phyloP scores from a whole-genome alignment of 2,797 vertebrate species.

The Calcarius lapponicus region DNA sequence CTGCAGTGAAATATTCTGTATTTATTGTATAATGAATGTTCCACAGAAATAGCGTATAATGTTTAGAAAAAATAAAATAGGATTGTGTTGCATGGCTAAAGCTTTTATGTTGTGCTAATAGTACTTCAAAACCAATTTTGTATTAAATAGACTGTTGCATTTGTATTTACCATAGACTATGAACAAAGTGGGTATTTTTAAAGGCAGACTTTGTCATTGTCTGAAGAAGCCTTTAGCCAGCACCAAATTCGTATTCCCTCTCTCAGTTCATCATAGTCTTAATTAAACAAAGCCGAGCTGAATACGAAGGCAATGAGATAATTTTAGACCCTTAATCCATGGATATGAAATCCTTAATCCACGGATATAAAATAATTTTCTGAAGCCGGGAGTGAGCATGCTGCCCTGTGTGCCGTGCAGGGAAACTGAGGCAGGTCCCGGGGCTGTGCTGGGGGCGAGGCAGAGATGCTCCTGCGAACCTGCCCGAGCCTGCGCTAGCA shows the following conservation, averaged over 20 bases:
- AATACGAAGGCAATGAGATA: not conserved
- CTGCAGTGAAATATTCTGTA: not conserved
- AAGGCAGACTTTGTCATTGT: not conserved
- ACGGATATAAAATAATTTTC: not conserved
- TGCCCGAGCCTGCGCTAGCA: not conserved
- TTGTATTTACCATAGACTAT: not conserved
- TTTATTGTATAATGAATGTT: not conserved
- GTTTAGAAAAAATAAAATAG: conserved; percentile 3
- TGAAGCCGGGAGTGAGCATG: not conserved
- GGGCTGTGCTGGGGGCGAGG: not conserved
- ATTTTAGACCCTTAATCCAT: not conserved
- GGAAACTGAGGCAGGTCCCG: not conserved
- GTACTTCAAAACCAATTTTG: not conserved
- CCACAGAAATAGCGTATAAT: not conserved
- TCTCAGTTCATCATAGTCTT: not conserved
- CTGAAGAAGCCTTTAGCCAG: not conserved
- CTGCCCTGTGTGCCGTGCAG: not conserved
- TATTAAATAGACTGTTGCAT: not conserved
- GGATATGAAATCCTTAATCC: not conserved
- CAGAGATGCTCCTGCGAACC: not conserved
- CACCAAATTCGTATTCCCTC: not conserved
- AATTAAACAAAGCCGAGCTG: conserved; percentile 13
- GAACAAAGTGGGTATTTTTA: not conserved
- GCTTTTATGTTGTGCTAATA: conserved; percentile 24
- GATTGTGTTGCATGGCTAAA: not conserved